These are phyloP conservation scores for Drosophila rubida DNA, from an alignment of 2,888 invertebrate species.

Conservation along the genomic window DNA sequence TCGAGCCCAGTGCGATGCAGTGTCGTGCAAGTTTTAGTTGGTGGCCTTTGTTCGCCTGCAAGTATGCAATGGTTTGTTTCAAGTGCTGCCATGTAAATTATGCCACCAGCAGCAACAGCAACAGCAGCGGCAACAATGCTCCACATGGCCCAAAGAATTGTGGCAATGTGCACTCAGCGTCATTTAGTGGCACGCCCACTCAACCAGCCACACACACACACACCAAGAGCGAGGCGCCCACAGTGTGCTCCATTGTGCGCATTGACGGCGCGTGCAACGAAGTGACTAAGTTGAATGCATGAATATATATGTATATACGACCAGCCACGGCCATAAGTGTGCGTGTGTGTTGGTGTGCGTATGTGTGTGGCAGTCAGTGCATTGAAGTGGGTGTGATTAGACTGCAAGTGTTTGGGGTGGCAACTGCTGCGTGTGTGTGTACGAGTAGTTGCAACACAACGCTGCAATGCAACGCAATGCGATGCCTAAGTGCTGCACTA, in stretches of 20 bases:
- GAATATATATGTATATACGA: conserved; percentile 28
- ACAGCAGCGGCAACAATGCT: conserved; percentile 37
- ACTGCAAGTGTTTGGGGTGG: conserved; percentile 33
- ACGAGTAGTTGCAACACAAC: not conserved
- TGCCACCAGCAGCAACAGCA: conserved; percentile 53
- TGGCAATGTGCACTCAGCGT: conserved; percentile 73
- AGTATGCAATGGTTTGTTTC: conserved; percentile 63
- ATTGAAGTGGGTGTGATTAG: conserved; percentile 58
- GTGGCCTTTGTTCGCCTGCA: conserved; percentile 50
- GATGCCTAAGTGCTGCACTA: conserved; percentile 45
- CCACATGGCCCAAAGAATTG: conserved; percentile 59
- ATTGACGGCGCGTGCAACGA: conserved; percentile 60
- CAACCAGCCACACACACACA: conserved; percentile 43
- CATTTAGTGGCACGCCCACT: conserved; percentile 64
- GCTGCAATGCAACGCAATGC: conserved; percentile 17
- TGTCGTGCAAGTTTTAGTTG: conserved; percentile 28
- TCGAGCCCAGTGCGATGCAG: not conserved
- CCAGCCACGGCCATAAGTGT: conserved; percentile 1
- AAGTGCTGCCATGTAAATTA: conserved; percentile 74
- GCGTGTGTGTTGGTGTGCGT: conserved; percentile 7
- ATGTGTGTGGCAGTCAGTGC: conserved; percentile 33
- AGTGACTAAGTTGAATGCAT: conserved; percentile 53
- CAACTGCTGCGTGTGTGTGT: conserved; percentile 6
- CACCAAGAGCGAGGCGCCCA: conserved; percentile 31
- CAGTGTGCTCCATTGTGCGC: conserved; percentile 55